Base-by-base conservation (phyloP, 2,797 vertebrate species). In the Silurus lanzhouensis region DNA sequence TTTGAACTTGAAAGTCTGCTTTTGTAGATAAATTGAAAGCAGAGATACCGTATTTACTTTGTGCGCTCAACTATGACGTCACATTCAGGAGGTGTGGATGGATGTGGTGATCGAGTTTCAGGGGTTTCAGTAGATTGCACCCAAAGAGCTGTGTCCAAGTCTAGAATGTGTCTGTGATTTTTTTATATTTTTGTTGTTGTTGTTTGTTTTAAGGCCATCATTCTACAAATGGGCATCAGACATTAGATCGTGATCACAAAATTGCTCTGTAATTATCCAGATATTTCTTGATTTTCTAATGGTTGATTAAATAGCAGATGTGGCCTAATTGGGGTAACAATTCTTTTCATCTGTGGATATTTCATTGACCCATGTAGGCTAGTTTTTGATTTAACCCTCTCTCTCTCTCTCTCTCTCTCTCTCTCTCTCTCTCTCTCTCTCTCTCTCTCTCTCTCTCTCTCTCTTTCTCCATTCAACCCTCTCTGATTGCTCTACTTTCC, bases 241-340 rank as follows among this genome's bases (percentile, higher is more conserved):
- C 90, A 90, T 93, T 91, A 93, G 88, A 91, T 89, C 84, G 88
- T 93, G 93, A 94, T 93, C 91, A 93, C 67, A 90, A 93, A 95
- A 94, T 94, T 84, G 87, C 91, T 79, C 88, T n/a, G 87, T 87
- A 93, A 88, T 93, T 94, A 90, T 89, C 87, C 88, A 89, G 89
- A 93, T 91, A 92, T 92, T 88, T 79, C 89, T 90, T 93, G 91
- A 93, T 93, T 92, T 85, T 90, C 84, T 92, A 91, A 84, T 92
- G 89, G 91, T 83, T 87, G 91, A 89, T 89, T 87, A 89, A 86
- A 84, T 83, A 83, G 90, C 93, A 94, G 92, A 93, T 94, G 92
- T 93, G 91, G 86, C 82, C 88, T 74, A 90, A 90, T 91, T 91
- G 88, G 66, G 74, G 80, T 38, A 84, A 83, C 87, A 68, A 86